phyloP scores from a whole-genome alignment of 2,888 invertebrate genomes.

The Aphidoletes aphidimyza region DNA sequence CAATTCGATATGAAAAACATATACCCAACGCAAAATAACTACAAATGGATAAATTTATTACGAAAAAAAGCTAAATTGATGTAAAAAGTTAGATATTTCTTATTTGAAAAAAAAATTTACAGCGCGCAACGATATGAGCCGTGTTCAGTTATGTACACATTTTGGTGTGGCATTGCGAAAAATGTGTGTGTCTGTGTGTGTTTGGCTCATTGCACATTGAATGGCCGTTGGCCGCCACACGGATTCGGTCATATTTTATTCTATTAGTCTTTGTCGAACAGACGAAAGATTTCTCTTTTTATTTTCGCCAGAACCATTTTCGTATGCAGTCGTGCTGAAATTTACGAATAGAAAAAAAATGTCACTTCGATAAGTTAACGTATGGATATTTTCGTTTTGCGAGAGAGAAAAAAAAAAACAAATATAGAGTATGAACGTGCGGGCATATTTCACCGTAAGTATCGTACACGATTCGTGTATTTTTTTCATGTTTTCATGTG shows the following conservation, averaged over 20 bases:
- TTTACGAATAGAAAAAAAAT: background rate
- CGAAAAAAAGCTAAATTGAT: background rate
- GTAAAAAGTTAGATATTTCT: background rate
- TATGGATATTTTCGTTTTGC: constrained; percentile 16
- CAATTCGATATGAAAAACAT: background rate
- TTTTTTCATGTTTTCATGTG: background rate
- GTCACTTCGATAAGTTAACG: constrained; percentile 42
- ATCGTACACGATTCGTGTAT: constrained; percentile 14
- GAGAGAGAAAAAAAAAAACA: too few relatives aligned
- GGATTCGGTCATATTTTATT: constrained; percentile 28
- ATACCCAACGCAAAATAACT: background rate
- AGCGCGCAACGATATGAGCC: background rate
- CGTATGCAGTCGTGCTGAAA: constrained; percentile 34
- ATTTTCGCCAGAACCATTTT: background rate
- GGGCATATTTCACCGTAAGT: constrained; percentile 35
- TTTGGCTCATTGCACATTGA: constrained; percentile 21
- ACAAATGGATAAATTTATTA: constrained; percentile 34
- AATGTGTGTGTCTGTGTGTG: too few relatives aligned
- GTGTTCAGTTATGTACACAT: background rate
- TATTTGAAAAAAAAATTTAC: background rate
- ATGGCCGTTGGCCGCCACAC: background rate
- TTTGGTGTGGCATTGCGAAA: background rate
- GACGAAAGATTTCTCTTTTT: constrained; percentile 46
- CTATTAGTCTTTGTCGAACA: constrained; percentile 48
- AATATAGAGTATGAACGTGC: background rate